These are phyloP conservation scores for Xestia ashworthii DNA, from an alignment of 2,888 invertebrate genomes.

Conservation along the genomic window DNA sequence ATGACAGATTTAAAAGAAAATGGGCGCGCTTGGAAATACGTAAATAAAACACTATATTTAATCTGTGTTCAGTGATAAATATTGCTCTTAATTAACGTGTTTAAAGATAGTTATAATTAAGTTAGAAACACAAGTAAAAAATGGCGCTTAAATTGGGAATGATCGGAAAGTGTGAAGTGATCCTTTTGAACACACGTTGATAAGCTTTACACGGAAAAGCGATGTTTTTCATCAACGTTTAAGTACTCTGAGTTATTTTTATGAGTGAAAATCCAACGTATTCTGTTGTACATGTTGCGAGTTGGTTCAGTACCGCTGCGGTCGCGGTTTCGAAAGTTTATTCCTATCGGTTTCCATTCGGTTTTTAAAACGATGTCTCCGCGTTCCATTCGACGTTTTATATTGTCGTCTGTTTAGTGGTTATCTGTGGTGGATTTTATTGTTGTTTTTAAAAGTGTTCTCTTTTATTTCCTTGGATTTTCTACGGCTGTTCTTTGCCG, in stretches of 20 bases:
- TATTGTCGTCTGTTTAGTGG: slow-evolving; percentile 64
- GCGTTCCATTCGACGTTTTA: slow-evolving; percentile 56
- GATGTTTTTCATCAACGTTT: slow-evolving; percentile 77
- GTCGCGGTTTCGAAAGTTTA: slow-evolving; percentile 69
- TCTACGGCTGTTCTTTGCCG: slow-evolving; percentile 36
- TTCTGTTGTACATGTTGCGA: slow-evolving; percentile 63
- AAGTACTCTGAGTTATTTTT: slow-evolving; percentile 80
- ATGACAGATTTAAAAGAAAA: slow-evolving; percentile 60
- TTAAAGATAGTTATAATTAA: slow-evolving; percentile 17
- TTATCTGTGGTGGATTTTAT: slow-evolving; percentile 67
- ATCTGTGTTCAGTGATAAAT: slow-evolving; percentile 28
- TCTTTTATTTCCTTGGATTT: slow-evolving; percentile 60
- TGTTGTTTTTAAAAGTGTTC: slow-evolving; percentile 60
- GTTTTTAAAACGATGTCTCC: slow-evolving; percentile 65
- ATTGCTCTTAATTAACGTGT: slow-evolving; percentile 22
- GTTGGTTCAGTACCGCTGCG: slow-evolving; percentile 65
- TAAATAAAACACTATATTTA: slow-evolving; percentile 38
- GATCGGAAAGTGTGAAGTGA: slow-evolving; percentile 52
- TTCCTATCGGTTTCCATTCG: slow-evolving; percentile 56
- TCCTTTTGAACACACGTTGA: slow-evolving; percentile 60
- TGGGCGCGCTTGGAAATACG: slow-evolving; percentile 21
- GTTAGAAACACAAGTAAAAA: slow-evolving; percentile 15
- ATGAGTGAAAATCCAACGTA: slow-evolving; percentile 79
- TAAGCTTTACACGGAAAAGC: slow-evolving; percentile 70
- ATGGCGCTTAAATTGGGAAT: slow-evolving; percentile 43